These are phyloP conservation scores for Drosophila virilis DNA, from an alignment of 1,140 invertebrate genomes.

Conservation along the genomic window DNA sequence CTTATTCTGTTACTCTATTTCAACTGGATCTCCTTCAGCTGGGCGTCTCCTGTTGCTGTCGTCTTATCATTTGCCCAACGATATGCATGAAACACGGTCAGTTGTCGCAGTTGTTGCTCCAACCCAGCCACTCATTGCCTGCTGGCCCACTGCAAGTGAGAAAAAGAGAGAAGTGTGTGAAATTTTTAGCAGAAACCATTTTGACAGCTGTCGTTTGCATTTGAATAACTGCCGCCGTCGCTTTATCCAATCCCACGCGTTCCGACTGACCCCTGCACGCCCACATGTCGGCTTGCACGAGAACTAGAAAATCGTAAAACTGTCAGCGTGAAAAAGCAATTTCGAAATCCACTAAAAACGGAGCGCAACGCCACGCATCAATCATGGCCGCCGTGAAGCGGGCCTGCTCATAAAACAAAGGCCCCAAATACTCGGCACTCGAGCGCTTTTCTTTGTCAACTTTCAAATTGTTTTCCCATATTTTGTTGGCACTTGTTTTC, in stretches of 20 bases:
- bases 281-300: not conserved
- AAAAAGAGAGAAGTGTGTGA: slow-evolving; percentile 38
- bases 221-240: slow-evolving; percentile 75
- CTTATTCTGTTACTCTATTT: slow-evolving; percentile 19
- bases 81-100: slow-evolving; percentile 30
- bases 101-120: slow-evolving; percentile 16
- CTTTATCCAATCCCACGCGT: slow-evolving; percentile 9
- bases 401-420: slow-evolving; percentile 71
- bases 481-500: slow-evolving; percentile 41
- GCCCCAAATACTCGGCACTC: slow-evolving; percentile 32
- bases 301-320: slow-evolving; percentile 56
- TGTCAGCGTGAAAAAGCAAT: slow-evolving; percentile 80
- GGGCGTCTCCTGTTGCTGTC: slow-evolving; percentile 19
- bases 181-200: slow-evolving; percentile 73
- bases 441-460: slow-evolving; percentile 64
- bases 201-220: slow-evolving; percentile 82
- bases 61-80: slow-evolving; percentile 57
- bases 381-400: slow-evolving; percentile 64
- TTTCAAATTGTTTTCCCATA: slow-evolving; percentile 75
- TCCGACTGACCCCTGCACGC: not conserved
- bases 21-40: slow-evolving; percentile 18
- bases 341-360: slow-evolving; percentile 76
- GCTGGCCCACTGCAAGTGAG: slow-evolving; percentile 45
- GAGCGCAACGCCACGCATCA: slow-evolving; percentile 54
- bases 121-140: slow-evolving; percentile 55